Percentiles rank a stretch among this genome's conserved stretches.
These are phyloP conservation scores for Pediacus dermestoides DNA, from an alignment of 2,888 invertebrate species.

Conservation along the genomic window DNA sequence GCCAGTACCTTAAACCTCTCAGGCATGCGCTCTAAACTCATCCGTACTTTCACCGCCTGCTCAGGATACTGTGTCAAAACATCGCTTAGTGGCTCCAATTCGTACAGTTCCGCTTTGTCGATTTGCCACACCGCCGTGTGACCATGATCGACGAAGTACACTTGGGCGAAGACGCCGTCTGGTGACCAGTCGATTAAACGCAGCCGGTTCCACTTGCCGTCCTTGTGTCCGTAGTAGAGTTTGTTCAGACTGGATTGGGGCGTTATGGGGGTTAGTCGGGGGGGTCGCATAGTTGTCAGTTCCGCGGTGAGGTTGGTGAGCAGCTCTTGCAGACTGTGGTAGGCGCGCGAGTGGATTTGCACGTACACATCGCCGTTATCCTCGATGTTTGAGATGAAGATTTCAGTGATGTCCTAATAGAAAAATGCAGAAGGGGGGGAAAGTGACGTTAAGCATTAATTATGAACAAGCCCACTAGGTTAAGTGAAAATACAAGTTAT, in stretches of 20 bases:
- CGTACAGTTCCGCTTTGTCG: conserved; percentile 46
- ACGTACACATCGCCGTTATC: conserved; percentile 49
- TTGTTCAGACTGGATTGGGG: conserved; percentile 43
- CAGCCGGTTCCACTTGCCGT: conserved; percentile 50
- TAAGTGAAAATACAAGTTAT: no score
- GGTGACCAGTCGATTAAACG: conserved; percentile 48
- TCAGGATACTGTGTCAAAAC: conserved; percentile 47
- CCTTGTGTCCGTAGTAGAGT: conserved; percentile 49
- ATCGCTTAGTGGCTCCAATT: conserved; percentile 49
- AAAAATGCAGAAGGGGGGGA: conserved; percentile 5
- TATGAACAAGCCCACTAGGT: no score
- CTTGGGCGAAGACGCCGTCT: conserved; percentile 47
- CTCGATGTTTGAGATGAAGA: conserved; percentile 47
- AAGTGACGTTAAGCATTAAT: conserved; percentile 1
- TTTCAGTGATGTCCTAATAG: conserved; percentile 41
- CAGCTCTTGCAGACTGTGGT: conserved; percentile 37
- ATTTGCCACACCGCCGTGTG: conserved; percentile 47
- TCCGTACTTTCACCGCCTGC: conserved; percentile 46
- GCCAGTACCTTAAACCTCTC: conserved; percentile 44
- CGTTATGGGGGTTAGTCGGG: conserved; percentile 22
- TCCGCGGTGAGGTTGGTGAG: conserved; percentile 37
- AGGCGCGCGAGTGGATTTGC: conserved; percentile 44
- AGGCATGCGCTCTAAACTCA: conserved; percentile 40
- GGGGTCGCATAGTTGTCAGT: conserved; percentile 23
- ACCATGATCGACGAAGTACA: conserved; percentile 58